These are phyloP conservation scores for Lagorchestes hirsutus DNA, from an alignment of 2,797 vertebrate species.

Conservation along the genomic window DNA sequence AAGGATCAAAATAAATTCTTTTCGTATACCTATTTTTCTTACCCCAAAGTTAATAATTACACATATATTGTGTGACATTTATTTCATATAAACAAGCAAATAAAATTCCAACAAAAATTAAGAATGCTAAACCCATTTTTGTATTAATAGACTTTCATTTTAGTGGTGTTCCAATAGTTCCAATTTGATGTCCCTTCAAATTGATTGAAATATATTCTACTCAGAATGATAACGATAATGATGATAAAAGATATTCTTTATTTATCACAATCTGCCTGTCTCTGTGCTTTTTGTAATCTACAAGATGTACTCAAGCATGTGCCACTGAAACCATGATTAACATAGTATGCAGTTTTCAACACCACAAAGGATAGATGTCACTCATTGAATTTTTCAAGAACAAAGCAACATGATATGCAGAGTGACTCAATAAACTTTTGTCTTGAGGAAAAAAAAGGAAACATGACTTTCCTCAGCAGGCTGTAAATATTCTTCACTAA, in stretches of 20 bases:
- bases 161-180: constrained; percentile 23
- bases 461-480: not conserved
- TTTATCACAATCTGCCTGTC: not conserved
- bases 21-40: not conserved
- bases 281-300: not conserved
- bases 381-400: not conserved
- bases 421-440: not conserved
- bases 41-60: not conserved
- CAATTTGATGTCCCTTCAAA: constrained; percentile 8
- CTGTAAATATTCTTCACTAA: constrained; percentile 5
- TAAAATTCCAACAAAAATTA: not conserved
- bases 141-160: constrained; percentile 24
- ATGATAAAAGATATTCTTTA: not conserved
- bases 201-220: constrained; percentile 35
- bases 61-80: constrained; percentile 19
- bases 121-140: not conserved
- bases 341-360: not conserved
- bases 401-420: not conserved
- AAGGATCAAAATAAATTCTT: not conserved
- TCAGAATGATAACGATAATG: not conserved
- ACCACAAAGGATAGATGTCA: not conserved
- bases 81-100: constrained; percentile 25
- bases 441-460: not conserved
- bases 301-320: not conserved
- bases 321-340: not conserved